phyloP scores from a whole-genome alignment of 2,797 vertebrate genomes.

The Hydrolagus colliei region DNA sequence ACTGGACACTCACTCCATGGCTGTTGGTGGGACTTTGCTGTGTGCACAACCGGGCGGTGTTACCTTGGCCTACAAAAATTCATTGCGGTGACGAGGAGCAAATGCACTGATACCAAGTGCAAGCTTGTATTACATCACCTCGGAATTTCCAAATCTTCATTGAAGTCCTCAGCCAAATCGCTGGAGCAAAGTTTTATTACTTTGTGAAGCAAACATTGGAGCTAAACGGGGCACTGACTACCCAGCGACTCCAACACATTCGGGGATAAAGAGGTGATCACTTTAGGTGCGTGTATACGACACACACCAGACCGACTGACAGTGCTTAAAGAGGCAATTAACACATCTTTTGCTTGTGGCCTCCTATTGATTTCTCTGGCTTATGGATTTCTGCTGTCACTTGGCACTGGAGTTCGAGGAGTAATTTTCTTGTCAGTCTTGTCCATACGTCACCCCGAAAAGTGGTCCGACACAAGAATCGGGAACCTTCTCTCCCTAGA shows the following conservation, averaged over 20 bases:
- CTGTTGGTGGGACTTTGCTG: too few species aligned
- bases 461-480: too few species aligned
- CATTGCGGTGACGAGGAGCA: too few species aligned
- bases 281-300: neutral
- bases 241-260: neutral
- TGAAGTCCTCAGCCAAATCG: too few species aligned
- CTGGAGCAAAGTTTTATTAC: too few species aligned
- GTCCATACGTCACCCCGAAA: neutral
- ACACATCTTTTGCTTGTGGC: neutral
- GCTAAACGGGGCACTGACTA: too few species aligned
- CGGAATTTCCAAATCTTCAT: too few species aligned
- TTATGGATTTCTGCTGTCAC: neutral
- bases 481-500: too few species aligned
- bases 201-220: neutral
- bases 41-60: too few species aligned
- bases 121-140: neutral
- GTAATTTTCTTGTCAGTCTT: neutral
- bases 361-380: neutral
- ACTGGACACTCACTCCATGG: too few species aligned
- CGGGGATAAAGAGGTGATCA: neutral
- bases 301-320: neutral
- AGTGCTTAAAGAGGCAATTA: constrained; percentile 9
- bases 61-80: too few species aligned
- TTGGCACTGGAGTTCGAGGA: neutral
- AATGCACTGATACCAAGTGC: neutral